A percentile compares a stretch with the other conserved stretches of the same genome.
phyloP scores from a whole-genome alignment of 2,888 invertebrate genomes.

The Heliconius ethilla region DNA sequence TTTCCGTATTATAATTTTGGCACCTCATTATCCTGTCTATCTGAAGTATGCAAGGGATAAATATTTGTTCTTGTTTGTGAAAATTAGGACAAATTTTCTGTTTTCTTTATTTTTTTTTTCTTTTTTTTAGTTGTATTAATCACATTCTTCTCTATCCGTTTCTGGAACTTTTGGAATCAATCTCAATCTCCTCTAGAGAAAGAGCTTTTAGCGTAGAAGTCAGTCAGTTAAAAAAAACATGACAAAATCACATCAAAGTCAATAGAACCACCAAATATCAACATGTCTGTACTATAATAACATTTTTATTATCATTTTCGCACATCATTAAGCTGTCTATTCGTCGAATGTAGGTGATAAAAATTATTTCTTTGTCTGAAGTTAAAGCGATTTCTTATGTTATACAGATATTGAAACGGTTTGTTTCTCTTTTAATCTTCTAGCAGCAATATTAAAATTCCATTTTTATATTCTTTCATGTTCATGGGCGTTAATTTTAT shows the following conservation, averaged over 20 bases:
- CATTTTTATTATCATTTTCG: slow-evolving; percentile 44
- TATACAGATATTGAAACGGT: slow-evolving; percentile 20
- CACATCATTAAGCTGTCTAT: slow-evolving; percentile 43
- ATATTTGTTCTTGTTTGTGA: slow-evolving; percentile 20
- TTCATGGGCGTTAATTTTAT: slow-evolving; percentile 8
- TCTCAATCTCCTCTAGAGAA: too few relatives aligned
- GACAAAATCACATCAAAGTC: background rate
- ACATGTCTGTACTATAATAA: background rate
- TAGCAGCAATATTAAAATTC: slow-evolving; percentile 7
- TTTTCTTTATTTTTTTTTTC: background rate
- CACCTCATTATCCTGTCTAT: slow-evolving; percentile 43
- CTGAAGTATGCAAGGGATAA: slow-evolving; percentile 44
- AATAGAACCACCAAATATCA: background rate
- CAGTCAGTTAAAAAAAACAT: background rate
- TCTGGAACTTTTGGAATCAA: too few relatives aligned
- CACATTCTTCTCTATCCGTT: too few relatives aligned
- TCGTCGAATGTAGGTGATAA: slow-evolving; percentile 44
- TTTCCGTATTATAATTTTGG: slow-evolving; percentile 45
- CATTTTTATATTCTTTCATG: slow-evolving; percentile 9
- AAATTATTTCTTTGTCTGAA: slow-evolving; percentile 29
- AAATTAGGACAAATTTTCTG: background rate
- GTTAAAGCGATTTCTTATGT: slow-evolving; percentile 30
- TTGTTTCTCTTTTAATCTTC: slow-evolving; percentile 27
- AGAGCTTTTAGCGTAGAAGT: too few relatives aligned
- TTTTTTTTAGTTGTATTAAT: background rate